Conservation (phyloP, 2,113 vertebrate species). For the Ctenomys sociabilis region DNA sequence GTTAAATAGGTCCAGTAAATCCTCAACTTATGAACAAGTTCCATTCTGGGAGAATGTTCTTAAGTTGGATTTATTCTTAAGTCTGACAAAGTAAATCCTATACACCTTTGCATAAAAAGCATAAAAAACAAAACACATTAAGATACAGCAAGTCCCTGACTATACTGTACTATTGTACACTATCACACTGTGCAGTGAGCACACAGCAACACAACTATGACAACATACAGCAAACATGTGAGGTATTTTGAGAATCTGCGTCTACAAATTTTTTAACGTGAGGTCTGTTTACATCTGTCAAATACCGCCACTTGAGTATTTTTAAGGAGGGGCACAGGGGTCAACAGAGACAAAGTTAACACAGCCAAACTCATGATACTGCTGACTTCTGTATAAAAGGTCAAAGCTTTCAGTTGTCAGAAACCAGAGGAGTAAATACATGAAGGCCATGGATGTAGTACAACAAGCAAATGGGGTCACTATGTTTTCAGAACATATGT, state of each 20-base stretch:
- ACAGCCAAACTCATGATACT: background rate
- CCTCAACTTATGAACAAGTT: background rate
- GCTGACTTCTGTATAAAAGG: background rate
- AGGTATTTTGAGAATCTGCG: background rate
- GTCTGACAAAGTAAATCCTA: background rate
- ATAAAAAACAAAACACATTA: background rate
- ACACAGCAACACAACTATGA: background rate
- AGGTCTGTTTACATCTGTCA: background rate
- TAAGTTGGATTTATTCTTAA: background rate
- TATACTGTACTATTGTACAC: background rate
- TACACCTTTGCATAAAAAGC: background rate
- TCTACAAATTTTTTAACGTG: background rate
- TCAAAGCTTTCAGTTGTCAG: constrained; percentile 21
- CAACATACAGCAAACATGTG: background rate
- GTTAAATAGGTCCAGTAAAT: background rate
- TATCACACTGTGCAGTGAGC: background rate
- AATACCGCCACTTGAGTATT: background rate
- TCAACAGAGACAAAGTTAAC: background rate
- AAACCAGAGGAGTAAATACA: background rate
- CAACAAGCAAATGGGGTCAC: background rate
- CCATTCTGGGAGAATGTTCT: background rate
- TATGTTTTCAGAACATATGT: background rate
- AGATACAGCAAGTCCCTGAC: background rate
- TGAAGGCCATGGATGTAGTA: background rate
- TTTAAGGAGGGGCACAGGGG: background rate